Evolutionary conservation across 1,140 invertebrate species (phyloP), one percentile per base, ranked within the genome.

Genomic region (Dinothrombium tinctorium): DNA sequence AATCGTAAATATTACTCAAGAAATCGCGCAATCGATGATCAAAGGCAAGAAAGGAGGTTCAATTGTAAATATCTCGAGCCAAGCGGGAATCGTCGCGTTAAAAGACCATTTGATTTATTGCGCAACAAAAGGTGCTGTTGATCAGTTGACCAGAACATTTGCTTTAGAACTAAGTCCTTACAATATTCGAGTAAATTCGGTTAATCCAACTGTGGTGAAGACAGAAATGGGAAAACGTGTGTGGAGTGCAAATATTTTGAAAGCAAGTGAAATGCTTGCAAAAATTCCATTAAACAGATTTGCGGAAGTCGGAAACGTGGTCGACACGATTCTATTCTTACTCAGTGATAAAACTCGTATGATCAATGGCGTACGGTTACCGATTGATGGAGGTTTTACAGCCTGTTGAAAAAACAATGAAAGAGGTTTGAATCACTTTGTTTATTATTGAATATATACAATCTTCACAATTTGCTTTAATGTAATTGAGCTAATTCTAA

Each of bases 61-160:
- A 32, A 84, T 92, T 49, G 84, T 92, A 0, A 89, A 90, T 54
- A 56, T 90, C 9, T 90, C 84, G 0, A 87, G 81, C 12, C 70
- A 80, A 54, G 76, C 57, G 17, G 45, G 41, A 17, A 43, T 67
- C 47, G 66, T 65, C 21, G 80, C 76, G n/a, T 53, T 89, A 11
- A 54, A 59, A 24, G 69, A 80, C 47, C 82, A 87, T 56, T 53
- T 73, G 0, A 65, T 72, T 11, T 89, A 89, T 54, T 71, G 71
- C 55, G 56, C 58, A 1, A 59, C 66, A 0, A 73, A 73, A 54
- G 66, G 56, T 14, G 71, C 69, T n/a, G 45, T 73, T 1, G 70
- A 73, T 47, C 59, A 59, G 35, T 37, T 71, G 4, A 67, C 59
- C 8, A 69, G 72, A 51, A 66, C 69, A 1, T 73, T 84, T 69